Base-by-base conservation (phyloP, 2,113 vertebrate genomes). In the Lagopus muta region DNA sequence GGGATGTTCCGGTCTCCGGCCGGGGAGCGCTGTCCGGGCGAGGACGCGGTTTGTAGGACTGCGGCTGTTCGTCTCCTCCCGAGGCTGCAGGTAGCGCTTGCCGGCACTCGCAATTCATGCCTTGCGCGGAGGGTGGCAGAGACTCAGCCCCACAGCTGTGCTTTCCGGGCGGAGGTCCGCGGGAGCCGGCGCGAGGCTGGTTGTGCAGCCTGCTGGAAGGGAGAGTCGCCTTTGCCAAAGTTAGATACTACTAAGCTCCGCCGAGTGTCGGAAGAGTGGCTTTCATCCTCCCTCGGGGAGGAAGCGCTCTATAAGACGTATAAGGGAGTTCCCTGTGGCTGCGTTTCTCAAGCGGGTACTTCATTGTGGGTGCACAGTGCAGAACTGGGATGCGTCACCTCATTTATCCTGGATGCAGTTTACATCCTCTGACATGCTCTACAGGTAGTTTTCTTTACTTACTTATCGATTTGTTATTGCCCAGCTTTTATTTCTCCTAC, bases 391-490 rank as follows among this genome's bases (percentile, higher is more conserved):
- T 54, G 20, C 73, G 77, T 75, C 81, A 36, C 10, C 25, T 40
- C 19, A 1, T 81, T 92, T 94, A 54, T 43, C 32, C 12, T 30
- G 80, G 8, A 54, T 79, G 43, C 36, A 47, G 48, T 78, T 89
- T 80, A 70, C 27, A 45, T 61, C 47, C 45, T 74, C 34, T 43
- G 11, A 65, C 38, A 58, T 38, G 60, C 70, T 69, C 28, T n/a
- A n/a, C 84, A 82, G 75, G 93, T 94, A 74, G 58, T 74, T 90
- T 40, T 40, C 76, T 74, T 78, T 73, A 71, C 86, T 85, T 85
- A 81, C 67, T 74, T 67, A 58, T 61, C 80, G 40, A 14, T 88
- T 91, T 83, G 74, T 61, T 36, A 6, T 57, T 60, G 54, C 43
- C 4, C 52, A 45, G 40, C 66, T 84, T 85, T 69, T 86, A 64